These are phyloP conservation scores for Philaenus spumarius DNA, from an alignment of 1,140 invertebrate genomes.

Conservation along the genomic window DNA sequence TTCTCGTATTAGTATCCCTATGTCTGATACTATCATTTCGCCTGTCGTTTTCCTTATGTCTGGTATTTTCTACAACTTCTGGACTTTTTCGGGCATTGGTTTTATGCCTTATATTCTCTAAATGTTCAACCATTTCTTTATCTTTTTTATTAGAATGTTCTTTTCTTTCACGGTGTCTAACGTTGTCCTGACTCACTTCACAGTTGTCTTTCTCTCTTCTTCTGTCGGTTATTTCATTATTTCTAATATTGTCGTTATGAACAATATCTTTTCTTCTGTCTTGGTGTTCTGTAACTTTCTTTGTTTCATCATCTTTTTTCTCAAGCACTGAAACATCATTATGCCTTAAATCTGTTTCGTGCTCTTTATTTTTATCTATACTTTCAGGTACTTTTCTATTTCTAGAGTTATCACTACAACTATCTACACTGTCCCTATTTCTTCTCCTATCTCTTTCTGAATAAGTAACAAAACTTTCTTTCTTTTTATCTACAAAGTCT, in stretches of 20 bases:
- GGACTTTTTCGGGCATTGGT: slow-evolving; percentile 15
- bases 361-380: slow-evolving; percentile 20
- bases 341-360: slow-evolving; percentile 15
- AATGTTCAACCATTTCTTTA: slow-evolving; percentile 17
- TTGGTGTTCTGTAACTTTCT: slow-evolving; percentile 16
- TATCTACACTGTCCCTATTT: slow-evolving; percentile 24
- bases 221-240: slow-evolving; percentile 20
- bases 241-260: slow-evolving; percentile 21
- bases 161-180: slow-evolving; percentile 26
- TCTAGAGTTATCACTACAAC: slow-evolving; percentile 25
- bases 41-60: slow-evolving; percentile 6
- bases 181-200: slow-evolving; percentile 2
- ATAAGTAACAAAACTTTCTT: slow-evolving; percentile 26
- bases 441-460: slow-evolving; percentile 29
- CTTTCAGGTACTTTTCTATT: slow-evolving; percentile 30
- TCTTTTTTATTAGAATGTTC: slow-evolving; percentile 23
- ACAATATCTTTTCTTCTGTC: slow-evolving; percentile 15
- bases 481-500: slow-evolving; percentile 24
- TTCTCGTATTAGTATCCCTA: slow-evolving; percentile 9
- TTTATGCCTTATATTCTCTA: slow-evolving; percentile 9
- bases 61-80: slow-evolving; percentile 2
- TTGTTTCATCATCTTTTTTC: slow-evolving; percentile 6
- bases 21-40: slow-evolving; percentile 2
- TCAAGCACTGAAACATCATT: not conserved
- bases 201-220: slow-evolving; percentile 17